Evolutionary conservation across 2,888 invertebrate species (phyloP).

Genomic region (Idaea aversata): DNA sequence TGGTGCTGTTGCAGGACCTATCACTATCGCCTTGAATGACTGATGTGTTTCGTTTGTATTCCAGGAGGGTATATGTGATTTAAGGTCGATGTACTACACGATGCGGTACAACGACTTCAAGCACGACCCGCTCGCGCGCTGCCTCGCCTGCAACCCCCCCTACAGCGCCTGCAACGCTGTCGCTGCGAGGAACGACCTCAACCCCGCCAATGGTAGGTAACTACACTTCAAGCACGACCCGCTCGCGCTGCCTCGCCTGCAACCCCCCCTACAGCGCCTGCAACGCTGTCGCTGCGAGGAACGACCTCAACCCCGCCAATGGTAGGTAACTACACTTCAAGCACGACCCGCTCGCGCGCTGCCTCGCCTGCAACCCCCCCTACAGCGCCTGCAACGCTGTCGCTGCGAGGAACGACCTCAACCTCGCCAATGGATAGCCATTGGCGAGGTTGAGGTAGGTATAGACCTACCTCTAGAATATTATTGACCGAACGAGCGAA

Average conservation of each 20-base stretch:
- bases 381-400: constrained; percentile 87
- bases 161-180: constrained; percentile 87
- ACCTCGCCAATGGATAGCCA: constrained; percentile 85
- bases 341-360: constrained; percentile 84
- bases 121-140: constrained; percentile 83
- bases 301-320: constrained; percentile 85
- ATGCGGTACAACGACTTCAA: constrained; percentile 86
- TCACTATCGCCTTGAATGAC: no score
- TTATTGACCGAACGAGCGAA: no score
- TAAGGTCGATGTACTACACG: constrained; percentile 79
- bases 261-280: constrained; percentile 85
- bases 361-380: constrained; percentile 83
- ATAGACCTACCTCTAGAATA: no score
- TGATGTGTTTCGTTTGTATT: not conserved
- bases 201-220: constrained; percentile 81
- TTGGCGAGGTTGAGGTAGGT: no score
- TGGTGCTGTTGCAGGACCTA: no score
- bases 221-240: constrained; percentile 81
- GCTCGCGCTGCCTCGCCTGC: constrained; percentile 82
- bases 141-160: constrained; percentile 83
- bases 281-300: constrained; percentile 85
- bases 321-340: constrained; percentile 73
- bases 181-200: constrained; percentile 85
- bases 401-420: constrained; percentile 85
- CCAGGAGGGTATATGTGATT: constrained; percentile 76